Evolutionary conservation across 2,797 vertebrate genomes (phyloP), one percentile per base, ranked within the genome.

Genomic region (Siniperca obscura): DNA sequence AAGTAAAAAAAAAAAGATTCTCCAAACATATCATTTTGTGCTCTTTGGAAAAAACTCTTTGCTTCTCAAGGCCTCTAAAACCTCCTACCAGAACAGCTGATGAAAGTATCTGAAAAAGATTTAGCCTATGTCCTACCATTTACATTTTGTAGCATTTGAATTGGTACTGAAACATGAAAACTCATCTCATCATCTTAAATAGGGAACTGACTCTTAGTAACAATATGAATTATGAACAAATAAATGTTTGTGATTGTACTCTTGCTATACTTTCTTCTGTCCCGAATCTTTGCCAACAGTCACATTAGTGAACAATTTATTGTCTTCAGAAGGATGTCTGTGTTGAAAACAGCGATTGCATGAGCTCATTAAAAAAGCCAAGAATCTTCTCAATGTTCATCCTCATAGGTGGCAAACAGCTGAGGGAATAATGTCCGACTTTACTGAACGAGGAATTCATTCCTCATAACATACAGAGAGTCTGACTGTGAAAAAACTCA

Each of bases 11-110:
- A 25, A 77, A 90, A 79, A 66, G 67, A 80, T 59, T 42, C 61
- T 88, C 46, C 30, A 90, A 71, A 89, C 85, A 70, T 90, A 86
- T 93, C 89, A 93, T 93, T 94, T 93, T 86, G 85, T 86, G 84
- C 78, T 87, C 73, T 78, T 81, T 81, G 76, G 71, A 83, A 79
- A 70, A 21, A 80, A 65, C 75, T 50, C 30, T 83, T 46, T 40
- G 62, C 82, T 67, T 82, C 74, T 60, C 60, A 85, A 85, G 55
- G 52, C 52, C 57, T 84, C 56, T 76, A 52, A 86, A 80, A 53
- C 68, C 46, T 82, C 71, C 38, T 53, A 50, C 34, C 48, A 76
- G 70, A 82, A 27, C 53, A 85, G 60, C 22, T 14, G 34, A 79
- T 70, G 53, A 76, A 80, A 72, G 66, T 14, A 70, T 72, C 34